A percentile compares a stretch with the other conserved stretches of the same genome.
Evolutionary conservation across 2,113 vertebrate genomes (phyloP).

Genomic region (Ciconia boyciana): DNA sequence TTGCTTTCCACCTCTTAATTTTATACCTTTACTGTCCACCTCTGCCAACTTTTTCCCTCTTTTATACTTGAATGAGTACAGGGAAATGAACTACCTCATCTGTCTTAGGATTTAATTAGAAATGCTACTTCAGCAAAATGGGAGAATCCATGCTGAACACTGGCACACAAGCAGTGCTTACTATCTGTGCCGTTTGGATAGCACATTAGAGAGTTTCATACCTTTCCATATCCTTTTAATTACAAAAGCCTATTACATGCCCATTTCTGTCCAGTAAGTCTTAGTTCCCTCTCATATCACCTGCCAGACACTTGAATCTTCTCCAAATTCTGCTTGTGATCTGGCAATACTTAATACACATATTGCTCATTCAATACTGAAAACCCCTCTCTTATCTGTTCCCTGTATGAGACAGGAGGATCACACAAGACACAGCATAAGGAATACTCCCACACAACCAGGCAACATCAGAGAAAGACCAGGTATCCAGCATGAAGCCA

Average conservation of each 20-base stretch:
- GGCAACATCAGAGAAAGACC: background rate
- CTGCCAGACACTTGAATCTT: background rate
- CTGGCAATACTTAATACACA: background rate
- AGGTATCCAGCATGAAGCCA: background rate
- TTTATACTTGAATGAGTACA: background rate
- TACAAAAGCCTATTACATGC: background rate
- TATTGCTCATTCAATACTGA: background rate
- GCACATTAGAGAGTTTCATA: background rate
- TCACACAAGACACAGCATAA: background rate
- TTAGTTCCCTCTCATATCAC: background rate
- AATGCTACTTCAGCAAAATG: background rate
- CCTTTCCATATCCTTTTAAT: background rate
- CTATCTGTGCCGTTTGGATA: background rate
- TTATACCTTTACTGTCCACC: background rate
- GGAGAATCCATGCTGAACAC: background rate
- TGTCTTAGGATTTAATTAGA: background rate
- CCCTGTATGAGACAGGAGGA: background rate
- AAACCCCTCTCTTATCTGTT: background rate
- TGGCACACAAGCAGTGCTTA: background rate
- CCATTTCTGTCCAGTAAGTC: background rate
- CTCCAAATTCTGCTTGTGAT: background rate
- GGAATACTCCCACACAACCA: background rate
- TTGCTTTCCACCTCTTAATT: background rate
- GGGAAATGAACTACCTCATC: background rate
- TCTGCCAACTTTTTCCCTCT: background rate